Evolutionary conservation across 2,888 invertebrate species (phyloP).

Genomic region (Athalia circularis): DNA sequence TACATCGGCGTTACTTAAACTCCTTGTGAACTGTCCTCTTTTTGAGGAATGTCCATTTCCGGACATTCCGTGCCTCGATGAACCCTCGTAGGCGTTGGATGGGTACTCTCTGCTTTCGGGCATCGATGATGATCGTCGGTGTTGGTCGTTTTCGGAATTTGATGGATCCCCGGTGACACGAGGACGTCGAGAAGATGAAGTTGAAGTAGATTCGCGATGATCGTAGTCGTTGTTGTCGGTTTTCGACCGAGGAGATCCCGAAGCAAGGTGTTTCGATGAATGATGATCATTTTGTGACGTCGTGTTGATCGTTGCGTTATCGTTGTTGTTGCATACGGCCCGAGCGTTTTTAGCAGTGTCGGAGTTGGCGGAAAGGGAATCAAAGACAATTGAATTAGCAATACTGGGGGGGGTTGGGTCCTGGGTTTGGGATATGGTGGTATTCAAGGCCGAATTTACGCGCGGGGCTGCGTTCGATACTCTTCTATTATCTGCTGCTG

Average conservation of each 20-base stretch:
- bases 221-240: conserved; percentile 4
- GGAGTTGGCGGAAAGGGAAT: conserved; percentile 74
- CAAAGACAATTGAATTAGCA: conserved; percentile 74
- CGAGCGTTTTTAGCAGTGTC: conserved; percentile 73
- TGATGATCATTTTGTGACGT: conserved; percentile 51
- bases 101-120: conserved; percentile 73
- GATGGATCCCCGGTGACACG: not conserved
- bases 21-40: conserved; percentile 82
- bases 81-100: conserved; percentile 70
- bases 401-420: conserved; percentile 74
- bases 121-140: conserved; percentile 71
- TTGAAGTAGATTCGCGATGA: conserved; percentile 2
- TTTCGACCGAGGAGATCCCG: not conserved
- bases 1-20: conserved; percentile 88
- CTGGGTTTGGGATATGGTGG: conserved; percentile 59
- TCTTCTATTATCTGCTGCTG: conserved; percentile 68
- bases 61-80: conserved; percentile 64
- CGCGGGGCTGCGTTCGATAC: conserved; percentile 10
- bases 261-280: not conserved
- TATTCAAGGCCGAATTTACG: conserved; percentile 9
- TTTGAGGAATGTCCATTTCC: conserved; percentile 72
- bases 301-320: conserved; percentile 51
- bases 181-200: not conserved
- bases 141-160: conserved; percentile 41
- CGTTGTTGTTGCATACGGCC: conserved; percentile 62